Conservation (phyloP, 2,113 vertebrate genomes). For the Gobius niger region DNA sequence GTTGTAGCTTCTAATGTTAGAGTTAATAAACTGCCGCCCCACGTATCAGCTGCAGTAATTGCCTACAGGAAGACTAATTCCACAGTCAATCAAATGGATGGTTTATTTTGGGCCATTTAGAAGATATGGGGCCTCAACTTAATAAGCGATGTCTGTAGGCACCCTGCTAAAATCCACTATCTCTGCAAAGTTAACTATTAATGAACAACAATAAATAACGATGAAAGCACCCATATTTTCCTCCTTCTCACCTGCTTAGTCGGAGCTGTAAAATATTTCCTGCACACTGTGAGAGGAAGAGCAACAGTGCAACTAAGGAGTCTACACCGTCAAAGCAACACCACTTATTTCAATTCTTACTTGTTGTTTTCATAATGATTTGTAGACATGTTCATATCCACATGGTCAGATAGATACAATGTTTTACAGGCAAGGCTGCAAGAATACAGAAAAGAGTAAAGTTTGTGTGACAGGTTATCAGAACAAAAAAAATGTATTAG, state of each 20-base stretch:
- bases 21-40: constrained; percentile 46
- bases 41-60: constrained; percentile 50
- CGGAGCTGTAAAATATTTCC: constrained; percentile 7
- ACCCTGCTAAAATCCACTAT: constrained; percentile 33
- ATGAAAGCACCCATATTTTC: constrained; percentile 14
- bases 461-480: too few species aligned
- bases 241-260: constrained; percentile 14
- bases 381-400: too few species aligned
- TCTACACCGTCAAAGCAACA: not conserved
- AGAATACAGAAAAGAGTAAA: too few species aligned
- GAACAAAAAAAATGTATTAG: too few species aligned
- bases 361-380: too few species aligned
- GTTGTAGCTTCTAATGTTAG: constrained; percentile 47
- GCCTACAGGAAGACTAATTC: constrained; percentile 55
- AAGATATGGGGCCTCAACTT: constrained; percentile 31
- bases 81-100: constrained; percentile 54
- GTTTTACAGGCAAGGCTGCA: too few species aligned
- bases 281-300: constrained; percentile 14
- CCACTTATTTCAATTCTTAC: not conserved
- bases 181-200: constrained; percentile 49
- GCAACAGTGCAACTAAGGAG: constrained; percentile 3
- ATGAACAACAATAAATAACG: constrained; percentile 47
- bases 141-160: constrained; percentile 26
- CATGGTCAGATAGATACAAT: too few species aligned
- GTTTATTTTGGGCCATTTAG: constrained; percentile 47